These are phyloP conservation scores for Thymelicus lineola DNA, from an alignment of 2,888 invertebrate genomes.

Conservation along the genomic window DNA sequence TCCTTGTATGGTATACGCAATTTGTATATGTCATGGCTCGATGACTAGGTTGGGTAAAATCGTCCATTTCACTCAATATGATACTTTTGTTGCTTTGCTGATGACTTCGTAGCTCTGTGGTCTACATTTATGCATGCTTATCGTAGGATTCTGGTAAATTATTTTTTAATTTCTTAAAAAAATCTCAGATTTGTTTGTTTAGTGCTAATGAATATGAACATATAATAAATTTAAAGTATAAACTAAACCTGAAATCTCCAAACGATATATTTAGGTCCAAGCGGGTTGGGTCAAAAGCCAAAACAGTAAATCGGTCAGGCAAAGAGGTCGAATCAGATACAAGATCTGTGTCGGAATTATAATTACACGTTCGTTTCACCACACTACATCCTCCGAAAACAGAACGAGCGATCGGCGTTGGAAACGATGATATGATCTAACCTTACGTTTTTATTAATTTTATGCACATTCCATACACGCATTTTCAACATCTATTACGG, in stretches of 20 bases:
- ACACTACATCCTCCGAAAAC: constrained; percentile 15
- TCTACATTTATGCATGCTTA: no score
- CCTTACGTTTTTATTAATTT: constrained; percentile 32
- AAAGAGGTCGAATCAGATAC: constrained; percentile 28
- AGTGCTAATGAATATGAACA: no score
- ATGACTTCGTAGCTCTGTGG: no score
- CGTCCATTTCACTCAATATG: no score
- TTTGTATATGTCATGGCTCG: background rate
- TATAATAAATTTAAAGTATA: no score
- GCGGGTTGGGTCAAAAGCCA: constrained; percentile 8
- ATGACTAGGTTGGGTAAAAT: no score
- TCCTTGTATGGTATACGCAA: background rate
- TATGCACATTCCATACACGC: constrained; percentile 25
- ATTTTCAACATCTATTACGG: background rate
- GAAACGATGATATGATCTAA: constrained; percentile 34
- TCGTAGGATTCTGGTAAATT: no score
- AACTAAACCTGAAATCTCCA: background rate
- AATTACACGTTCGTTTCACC: constrained; percentile 29
- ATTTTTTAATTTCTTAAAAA: no score
- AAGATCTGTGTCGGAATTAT: constrained; percentile 36
- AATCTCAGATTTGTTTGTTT: no score
- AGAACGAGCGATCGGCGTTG: constrained; percentile 6
- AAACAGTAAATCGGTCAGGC: constrained; percentile 24
- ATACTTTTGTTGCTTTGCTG: no score
- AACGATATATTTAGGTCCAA: background rate